Conservation (phyloP, 2,113 vertebrate species). For the Pangasianodon gigas region DNA sequence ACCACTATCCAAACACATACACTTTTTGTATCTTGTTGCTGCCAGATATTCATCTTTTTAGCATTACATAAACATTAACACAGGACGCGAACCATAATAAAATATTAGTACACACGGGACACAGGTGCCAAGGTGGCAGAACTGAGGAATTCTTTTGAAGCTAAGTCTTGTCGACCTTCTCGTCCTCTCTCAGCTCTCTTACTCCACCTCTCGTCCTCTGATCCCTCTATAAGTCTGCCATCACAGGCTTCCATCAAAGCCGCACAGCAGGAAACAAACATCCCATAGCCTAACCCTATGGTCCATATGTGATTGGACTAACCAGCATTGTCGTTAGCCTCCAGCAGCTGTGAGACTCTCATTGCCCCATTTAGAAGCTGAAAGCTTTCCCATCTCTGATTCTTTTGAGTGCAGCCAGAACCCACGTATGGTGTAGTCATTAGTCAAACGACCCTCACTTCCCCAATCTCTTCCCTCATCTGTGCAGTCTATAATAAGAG, state of each 20-base stretch:
- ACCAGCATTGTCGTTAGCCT: constrained; percentile 8
- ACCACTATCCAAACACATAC: neutral
- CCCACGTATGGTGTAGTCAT: constrained; percentile 45
- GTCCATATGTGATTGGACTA: constrained; percentile 12
- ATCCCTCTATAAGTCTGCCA: constrained; percentile 41
- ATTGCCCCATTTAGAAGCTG: constrained; percentile 19
- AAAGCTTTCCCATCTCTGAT: constrained; percentile 35
- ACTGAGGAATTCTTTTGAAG: constrained; percentile 56
- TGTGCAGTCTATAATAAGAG: constrained; percentile 25
- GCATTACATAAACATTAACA: neutral
- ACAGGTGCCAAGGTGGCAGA: constrained; percentile 10
- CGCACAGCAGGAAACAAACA: constrained; percentile 20
- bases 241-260: constrained; percentile 43
- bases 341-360: neutral
- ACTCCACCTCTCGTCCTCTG: constrained; percentile 23
- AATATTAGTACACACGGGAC: constrained; percentile 26
- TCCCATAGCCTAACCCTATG: neutral
- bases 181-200: constrained; percentile 7
- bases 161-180: constrained; percentile 7
- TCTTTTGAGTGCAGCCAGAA: constrained; percentile 13
- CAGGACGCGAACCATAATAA: neutral
- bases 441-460: constrained; percentile 39
- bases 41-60: constrained; percentile 9
- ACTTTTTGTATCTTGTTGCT: neutral
- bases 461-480: constrained; percentile 14